These are phyloP conservation scores for Clavelina lepadiformis DNA, from an alignment of 23 tunicate species.

Conservation along the genomic window DNA sequence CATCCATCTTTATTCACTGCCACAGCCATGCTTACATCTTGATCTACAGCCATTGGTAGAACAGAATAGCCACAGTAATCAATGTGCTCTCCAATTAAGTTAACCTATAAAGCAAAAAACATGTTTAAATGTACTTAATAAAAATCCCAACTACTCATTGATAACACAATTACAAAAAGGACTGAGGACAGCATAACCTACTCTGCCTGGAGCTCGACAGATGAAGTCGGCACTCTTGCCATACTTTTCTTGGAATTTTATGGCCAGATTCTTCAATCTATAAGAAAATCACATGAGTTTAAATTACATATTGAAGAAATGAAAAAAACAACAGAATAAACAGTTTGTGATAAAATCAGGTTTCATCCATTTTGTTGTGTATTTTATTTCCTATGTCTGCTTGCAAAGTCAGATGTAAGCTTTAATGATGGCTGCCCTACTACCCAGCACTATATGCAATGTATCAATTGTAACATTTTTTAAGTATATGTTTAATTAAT, in stretches of 20 bases:
- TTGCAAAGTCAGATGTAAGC: too few relatives aligned
- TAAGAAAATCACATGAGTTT: conserved; percentile 1
- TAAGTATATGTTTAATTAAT: too few relatives aligned
- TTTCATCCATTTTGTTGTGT: too few relatives aligned
- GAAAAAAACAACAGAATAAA: too few relatives aligned
- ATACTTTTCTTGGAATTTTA: conserved; percentile 35
- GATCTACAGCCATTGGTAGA: conserved; percentile 86
- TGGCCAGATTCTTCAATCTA: conserved; percentile 23
- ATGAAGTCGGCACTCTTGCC: conserved; percentile 49
- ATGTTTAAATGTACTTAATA: too few relatives aligned
- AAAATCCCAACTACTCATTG: too few relatives aligned
- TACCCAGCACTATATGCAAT: too few relatives aligned
- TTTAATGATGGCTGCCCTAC: too few relatives aligned
- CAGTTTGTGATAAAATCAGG: too few relatives aligned
- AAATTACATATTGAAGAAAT: conserved; percentile 2
- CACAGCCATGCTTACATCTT: conserved; percentile 73
- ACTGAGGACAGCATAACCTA: not conserved
- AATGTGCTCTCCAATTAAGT: conserved; percentile 94
- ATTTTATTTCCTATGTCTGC: too few relatives aligned
- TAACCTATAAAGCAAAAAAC: conserved; percentile 56
- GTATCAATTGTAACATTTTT: too few relatives aligned
- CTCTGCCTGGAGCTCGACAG: conserved; percentile 89
- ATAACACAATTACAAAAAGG: too few relatives aligned
- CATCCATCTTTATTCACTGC: conserved; percentile 14
- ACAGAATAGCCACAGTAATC: conserved; percentile 98